Base-by-base conservation (phyloP, 2,113 vertebrate genomes). In the Caloenas nicobarica region DNA sequence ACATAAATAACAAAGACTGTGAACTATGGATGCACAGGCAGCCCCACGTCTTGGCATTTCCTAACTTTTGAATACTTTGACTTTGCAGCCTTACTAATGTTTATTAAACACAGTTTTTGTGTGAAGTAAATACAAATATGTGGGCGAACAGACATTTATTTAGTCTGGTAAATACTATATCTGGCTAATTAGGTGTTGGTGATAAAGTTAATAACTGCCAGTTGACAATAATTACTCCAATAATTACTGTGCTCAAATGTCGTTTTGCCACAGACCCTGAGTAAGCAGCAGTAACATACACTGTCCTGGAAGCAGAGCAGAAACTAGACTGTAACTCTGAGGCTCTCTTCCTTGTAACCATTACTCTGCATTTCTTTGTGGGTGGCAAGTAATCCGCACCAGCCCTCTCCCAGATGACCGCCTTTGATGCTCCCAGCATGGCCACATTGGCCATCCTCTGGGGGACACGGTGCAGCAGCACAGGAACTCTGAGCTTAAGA, bases 141-240 rank as follows among this genome's bases (percentile, higher is more conserved):
- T 93, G 91, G 44, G 48, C 85, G 57, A 96, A 85, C 65, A 95
- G 94, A 82, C 36, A 87, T 93, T 94, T 97, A 88, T 92, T 95
- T 94, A 95, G 92, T 86, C 85, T 92, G 68, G 57, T 86, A 91
- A 97, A 90, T 91, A 78, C 44, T 92, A 22, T 93, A 94, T 89
- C 89, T 94, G 87, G 26, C 33, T 95, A 91, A 97, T 93, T 87
- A 94, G 50, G 89, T 95, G 96, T 89, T 94, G 91, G 89, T 95
- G 86, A 95, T 92, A 93, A 94, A 92, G 72, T 93, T 93, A 96
- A 92, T 95, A 81, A 86, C 53, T 91, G 84, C 81, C 93, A 97
- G 94, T 95, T 95, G 91, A 96, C 89, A 95, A 72, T 95, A 92
- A 95, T 92, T 93, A 61, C 84, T 92, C 34, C 77, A 92, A 38